These are phyloP conservation scores for Centropus bengalensis DNA, from an alignment of 2,113 vertebrate species.

Conservation along the genomic window DNA sequence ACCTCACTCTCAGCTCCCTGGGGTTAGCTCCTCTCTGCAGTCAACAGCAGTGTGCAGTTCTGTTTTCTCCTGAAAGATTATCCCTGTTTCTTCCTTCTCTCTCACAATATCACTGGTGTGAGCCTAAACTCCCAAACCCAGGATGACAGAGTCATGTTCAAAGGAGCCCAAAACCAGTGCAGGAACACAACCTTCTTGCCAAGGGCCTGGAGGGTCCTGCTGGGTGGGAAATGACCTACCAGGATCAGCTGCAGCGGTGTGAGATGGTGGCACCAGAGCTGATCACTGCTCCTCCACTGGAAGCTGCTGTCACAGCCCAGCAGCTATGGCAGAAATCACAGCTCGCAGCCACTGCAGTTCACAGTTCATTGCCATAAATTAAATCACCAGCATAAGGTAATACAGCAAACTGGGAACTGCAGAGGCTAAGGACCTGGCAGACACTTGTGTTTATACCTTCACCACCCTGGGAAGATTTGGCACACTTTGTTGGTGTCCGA, in stretches of 20 bases:
- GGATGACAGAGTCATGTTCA: background rate
- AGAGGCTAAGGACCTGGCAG: background rate
- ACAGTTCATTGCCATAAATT: background rate
- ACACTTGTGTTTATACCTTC: background rate
- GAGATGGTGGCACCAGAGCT: background rate
- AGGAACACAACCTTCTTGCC: background rate
- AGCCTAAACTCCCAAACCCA: background rate
- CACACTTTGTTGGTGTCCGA: background rate
- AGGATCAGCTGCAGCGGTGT: fast-evolving
- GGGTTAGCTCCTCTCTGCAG: background rate
- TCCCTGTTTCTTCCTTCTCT: background rate
- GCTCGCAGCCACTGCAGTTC: background rate
- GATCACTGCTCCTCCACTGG: background rate
- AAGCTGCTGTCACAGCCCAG: background rate
- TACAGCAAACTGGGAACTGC: background rate
- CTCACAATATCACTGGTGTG: background rate
- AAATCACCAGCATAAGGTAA: background rate
- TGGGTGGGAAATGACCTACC: background rate
- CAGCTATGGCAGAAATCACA: background rate
- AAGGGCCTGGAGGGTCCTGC: fast-evolving
- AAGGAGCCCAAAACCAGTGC: background rate
- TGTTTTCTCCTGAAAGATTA: background rate
- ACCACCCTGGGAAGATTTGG: background rate
- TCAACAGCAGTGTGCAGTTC: background rate
- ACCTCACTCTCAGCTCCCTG: background rate